These are phyloP conservation scores for Trypoxylon attenuatum DNA, from an alignment of 2,888 invertebrate species.

Conservation along the genomic window DNA sequence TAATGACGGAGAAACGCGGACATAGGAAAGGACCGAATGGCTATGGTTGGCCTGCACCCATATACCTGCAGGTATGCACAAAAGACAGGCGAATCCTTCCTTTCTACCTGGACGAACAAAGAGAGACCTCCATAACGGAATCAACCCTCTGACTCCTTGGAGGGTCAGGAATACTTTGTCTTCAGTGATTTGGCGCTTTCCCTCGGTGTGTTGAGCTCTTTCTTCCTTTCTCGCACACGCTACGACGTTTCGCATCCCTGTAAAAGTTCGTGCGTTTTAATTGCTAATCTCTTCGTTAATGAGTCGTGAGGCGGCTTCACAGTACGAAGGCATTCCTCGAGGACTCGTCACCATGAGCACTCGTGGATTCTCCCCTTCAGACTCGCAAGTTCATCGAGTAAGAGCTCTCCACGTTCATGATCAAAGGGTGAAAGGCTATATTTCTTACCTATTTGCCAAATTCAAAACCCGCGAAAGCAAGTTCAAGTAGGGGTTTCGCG, in stretches of 20 bases:
- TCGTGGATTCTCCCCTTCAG: conserved; percentile 24
- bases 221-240: background rate
- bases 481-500: background rate
- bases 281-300: conserved; percentile 14
- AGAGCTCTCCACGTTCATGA: conserved; percentile 47
- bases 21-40: conserved; percentile 50
- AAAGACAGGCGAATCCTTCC: conserved; percentile 57
- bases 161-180: conserved; percentile 30
- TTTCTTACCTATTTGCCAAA: conserved; percentile 15
- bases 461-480: background rate
- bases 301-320: conserved; percentile 24
- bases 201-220: background rate
- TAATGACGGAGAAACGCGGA: conserved; percentile 50
- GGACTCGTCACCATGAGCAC: conserved; percentile 12
- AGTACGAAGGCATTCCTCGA: conserved; percentile 21
- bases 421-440: conserved; percentile 31
- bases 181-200: conserved; percentile 15
- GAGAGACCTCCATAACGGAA: conserved; percentile 57
- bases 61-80: conserved; percentile 50
- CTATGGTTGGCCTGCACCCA: conserved; percentile 47
- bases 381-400: conserved; percentile 32
- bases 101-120: conserved; percentile 65
- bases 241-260: no score
- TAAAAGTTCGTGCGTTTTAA: background rate
- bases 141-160: conserved; percentile 48